Evolutionary conservation across 1,140 invertebrate genomes (phyloP).

Genomic region (Physella acuta): DNA sequence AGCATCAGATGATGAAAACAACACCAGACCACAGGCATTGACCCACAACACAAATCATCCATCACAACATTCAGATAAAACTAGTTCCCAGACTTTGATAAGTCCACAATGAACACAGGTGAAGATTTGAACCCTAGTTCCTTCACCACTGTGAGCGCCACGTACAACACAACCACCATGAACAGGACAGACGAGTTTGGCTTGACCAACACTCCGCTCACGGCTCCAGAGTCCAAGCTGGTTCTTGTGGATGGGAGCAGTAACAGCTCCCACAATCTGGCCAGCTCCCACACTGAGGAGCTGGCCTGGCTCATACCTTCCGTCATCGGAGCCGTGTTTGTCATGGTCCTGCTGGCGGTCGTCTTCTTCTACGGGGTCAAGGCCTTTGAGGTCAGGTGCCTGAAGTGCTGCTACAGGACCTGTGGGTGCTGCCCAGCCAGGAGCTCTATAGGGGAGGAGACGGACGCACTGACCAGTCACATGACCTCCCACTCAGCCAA

Average conservation of each 20-base stretch:
- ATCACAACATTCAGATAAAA: too few relatives aligned
- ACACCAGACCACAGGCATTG: too few relatives aligned
- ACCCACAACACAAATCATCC: too few relatives aligned
- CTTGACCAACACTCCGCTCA: slow-evolving; percentile 22
- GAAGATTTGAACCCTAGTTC: too few relatives aligned
- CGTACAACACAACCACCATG: too few relatives aligned
- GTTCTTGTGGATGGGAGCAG: background rate
- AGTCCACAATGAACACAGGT: too few relatives aligned
- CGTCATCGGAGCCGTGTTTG: background rate
- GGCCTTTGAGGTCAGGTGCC: slow-evolving; percentile 20
- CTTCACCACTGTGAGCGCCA: too few relatives aligned
- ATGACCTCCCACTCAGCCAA: too few relatives aligned
- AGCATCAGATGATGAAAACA: too few relatives aligned
- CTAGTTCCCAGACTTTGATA: too few relatives aligned
- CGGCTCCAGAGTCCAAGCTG: slow-evolving; percentile 10
- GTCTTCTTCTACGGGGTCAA: slow-evolving; percentile 20
- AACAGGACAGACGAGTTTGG: background rate
- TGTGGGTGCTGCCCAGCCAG: slow-evolving; percentile 19
- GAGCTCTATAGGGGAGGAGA: too few relatives aligned
- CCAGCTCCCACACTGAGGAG: background rate
- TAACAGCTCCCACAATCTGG: background rate
- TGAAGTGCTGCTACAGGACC: slow-evolving; percentile 18
- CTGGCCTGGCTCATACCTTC: slow-evolving; percentile 26
- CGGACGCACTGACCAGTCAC: too few relatives aligned
- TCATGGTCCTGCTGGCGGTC: slow-evolving; percentile 5